Percentiles rank a stretch among this genome's conserved stretches.
These are phyloP conservation scores for Cheilosia vernalis DNA, from an alignment of 2,888 invertebrate genomes.

Conservation along the genomic window DNA sequence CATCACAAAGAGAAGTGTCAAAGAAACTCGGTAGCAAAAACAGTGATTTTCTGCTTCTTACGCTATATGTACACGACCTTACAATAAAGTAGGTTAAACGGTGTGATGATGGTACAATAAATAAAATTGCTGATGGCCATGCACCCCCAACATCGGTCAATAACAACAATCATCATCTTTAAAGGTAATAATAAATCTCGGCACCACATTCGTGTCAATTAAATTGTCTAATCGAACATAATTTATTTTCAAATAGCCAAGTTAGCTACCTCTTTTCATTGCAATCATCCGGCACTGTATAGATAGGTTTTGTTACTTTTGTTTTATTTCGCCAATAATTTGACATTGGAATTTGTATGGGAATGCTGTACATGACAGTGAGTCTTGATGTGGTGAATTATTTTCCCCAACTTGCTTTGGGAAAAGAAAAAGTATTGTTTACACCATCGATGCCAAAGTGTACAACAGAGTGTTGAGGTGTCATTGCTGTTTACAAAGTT, in stretches of 20 bases:
- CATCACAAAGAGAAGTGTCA: no score
- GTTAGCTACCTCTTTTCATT: conserved; percentile 19
- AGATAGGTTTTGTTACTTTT: conserved; percentile 1
- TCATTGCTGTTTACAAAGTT: conserved; percentile 33
- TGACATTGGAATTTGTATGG: conserved; percentile 22
- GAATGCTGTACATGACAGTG: conserved; percentile 31
- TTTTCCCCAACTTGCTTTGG: conserved; percentile 20
- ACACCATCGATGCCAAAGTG: conserved; percentile 15
- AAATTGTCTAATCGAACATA: conserved; percentile 38
- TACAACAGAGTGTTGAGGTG: conserved; percentile 22
- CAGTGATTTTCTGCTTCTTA: no score
- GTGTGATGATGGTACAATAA: background rate
- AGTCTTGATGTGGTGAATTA: conserved; percentile 14
- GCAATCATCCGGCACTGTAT: conserved; percentile 11
- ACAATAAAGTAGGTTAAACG: background rate
- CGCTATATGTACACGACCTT: no score
- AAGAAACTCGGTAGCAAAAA: no score
- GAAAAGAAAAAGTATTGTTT: background rate
- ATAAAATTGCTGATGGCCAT: conserved; percentile 8
- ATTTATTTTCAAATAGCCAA: conserved; percentile 26
- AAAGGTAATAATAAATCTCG: conserved; percentile 34
- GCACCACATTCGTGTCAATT: conserved; percentile 32
- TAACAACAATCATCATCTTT: background rate
- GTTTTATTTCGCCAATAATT: conserved; percentile 20
- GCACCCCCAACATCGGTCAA: background rate